These are phyloP conservation scores for Pipra filicauda DNA, from an alignment of 2,113 vertebrate species.

Conservation along the genomic window DNA sequence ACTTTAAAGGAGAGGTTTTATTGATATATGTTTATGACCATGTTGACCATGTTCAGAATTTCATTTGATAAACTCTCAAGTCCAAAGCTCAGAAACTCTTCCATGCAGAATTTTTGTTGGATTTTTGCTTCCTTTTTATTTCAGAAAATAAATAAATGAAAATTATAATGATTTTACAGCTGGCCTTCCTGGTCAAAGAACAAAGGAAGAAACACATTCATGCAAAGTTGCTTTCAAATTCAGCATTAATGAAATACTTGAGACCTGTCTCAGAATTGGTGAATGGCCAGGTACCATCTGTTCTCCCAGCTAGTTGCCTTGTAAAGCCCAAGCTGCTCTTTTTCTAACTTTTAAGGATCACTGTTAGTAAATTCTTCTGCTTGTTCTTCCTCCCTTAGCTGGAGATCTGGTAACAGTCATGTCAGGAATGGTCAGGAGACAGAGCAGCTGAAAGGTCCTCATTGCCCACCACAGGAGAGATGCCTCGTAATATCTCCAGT, in stretches of 20 bases:
- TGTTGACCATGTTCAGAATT: neutral
- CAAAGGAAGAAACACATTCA: neutral
- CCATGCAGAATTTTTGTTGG: neutral
- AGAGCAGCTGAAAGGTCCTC: neutral
- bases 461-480: neutral
- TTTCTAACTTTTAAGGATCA: neutral
- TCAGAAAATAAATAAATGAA: slow-evolving; percentile 2
- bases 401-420: rapidly evolving
- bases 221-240: slow-evolving; percentile 19
- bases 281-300: slow-evolving; percentile 20
- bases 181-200: neutral
- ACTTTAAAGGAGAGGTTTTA: neutral
- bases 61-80: neutral
- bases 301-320: neutral
- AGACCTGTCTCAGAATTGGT: neutral
- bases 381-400: neutral
- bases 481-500: neutral
- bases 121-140: neutral
- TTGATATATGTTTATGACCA: neutral
- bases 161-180: neutral
- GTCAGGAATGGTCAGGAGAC: neutral
- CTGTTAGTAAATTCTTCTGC: neutral
- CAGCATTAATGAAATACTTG: slow-evolving; percentile 3
- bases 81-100: neutral
- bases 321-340: slow-evolving; percentile 4